A percentile compares a stretch with the other conserved stretches of the same genome.
phyloP scores from a whole-genome alignment of 1,140 invertebrate genomes.

The Brachionus manjavacas region DNA sequence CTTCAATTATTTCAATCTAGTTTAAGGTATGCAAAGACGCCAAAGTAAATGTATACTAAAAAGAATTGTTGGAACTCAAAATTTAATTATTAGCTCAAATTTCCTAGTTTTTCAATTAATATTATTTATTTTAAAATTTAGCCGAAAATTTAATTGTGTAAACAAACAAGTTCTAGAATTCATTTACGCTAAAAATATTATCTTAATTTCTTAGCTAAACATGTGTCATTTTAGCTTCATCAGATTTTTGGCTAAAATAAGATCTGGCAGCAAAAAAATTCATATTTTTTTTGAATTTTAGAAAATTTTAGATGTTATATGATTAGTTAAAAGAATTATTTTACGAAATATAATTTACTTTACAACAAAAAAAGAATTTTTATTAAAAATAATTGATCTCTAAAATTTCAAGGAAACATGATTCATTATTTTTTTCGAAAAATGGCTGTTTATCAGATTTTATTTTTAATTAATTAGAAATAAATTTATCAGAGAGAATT shows the following conservation, averaged over 20 bases:
- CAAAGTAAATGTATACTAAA: too few relatives aligned
- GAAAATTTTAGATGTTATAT: background rate
- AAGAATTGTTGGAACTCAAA: too few relatives aligned
- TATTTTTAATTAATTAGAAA: background rate
- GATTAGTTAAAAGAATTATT: background rate
- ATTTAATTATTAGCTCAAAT: too few relatives aligned
- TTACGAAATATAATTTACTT: background rate
- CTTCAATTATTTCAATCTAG: too few relatives aligned
- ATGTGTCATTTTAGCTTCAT: background rate
- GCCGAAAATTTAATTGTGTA: background rate
- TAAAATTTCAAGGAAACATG: background rate
- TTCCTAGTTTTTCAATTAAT: too few relatives aligned
- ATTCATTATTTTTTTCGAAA: background rate
- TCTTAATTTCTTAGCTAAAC: background rate
- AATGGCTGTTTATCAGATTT: background rate
- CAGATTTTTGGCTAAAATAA: background rate
- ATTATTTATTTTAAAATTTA: background rate
- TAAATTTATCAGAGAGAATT: background rate
- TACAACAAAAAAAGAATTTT: background rate
- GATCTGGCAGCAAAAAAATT: background rate
- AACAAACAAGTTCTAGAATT: background rate
- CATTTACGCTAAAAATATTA: background rate
- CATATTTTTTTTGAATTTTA: background rate
- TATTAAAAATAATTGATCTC: background rate
- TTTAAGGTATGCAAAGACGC: too few relatives aligned